Conservation (phyloP, 2,797 vertebrate species). For the Falco concolor region DNA sequence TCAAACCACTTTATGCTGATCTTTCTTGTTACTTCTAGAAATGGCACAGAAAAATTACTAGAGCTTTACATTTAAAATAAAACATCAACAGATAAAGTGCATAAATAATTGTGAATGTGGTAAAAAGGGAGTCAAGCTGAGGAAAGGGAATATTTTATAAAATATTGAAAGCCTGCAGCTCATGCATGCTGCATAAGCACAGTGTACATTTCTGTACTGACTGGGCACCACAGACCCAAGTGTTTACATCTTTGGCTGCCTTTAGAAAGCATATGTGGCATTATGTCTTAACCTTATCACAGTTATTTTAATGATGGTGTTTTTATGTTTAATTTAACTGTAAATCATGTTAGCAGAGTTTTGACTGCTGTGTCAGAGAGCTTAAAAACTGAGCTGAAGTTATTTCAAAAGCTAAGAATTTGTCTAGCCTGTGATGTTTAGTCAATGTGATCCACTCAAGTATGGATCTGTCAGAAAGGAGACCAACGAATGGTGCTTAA, state of each 20-base stretch:
- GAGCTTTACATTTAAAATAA: background rate
- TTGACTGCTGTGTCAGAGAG: slow-evolving; percentile 62
- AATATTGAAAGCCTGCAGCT: background rate
- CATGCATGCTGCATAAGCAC: background rate
- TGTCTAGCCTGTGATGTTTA: slow-evolving; percentile 61
- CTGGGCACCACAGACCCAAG: background rate
- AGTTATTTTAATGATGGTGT: slow-evolving; percentile 60
- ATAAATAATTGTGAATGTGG: background rate
- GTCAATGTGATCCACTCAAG: slow-evolving; percentile 63
- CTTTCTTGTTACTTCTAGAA: background rate
- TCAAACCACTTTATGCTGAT: background rate
- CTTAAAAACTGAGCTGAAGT: slow-evolving; percentile 62
- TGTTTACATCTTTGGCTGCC: background rate
- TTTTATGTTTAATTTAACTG: slow-evolving; percentile 71
- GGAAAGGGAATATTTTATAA: background rate
- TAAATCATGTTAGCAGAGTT: slow-evolving; percentile 68
- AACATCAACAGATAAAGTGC: background rate
- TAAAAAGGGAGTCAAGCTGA: background rate
- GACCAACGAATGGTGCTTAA: slow-evolving; percentile 12
- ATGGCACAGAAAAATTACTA: background rate
- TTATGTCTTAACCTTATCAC: slow-evolving; percentile 28
- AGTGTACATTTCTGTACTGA: background rate
- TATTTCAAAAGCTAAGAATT: slow-evolving; percentile 55
- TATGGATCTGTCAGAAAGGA: slow-evolving; percentile 45
- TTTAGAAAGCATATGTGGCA: background rate